These are phyloP conservation scores for Tanypteryx hageni DNA, from an alignment of 2,888 invertebrate species.

Conservation along the genomic window DNA sequence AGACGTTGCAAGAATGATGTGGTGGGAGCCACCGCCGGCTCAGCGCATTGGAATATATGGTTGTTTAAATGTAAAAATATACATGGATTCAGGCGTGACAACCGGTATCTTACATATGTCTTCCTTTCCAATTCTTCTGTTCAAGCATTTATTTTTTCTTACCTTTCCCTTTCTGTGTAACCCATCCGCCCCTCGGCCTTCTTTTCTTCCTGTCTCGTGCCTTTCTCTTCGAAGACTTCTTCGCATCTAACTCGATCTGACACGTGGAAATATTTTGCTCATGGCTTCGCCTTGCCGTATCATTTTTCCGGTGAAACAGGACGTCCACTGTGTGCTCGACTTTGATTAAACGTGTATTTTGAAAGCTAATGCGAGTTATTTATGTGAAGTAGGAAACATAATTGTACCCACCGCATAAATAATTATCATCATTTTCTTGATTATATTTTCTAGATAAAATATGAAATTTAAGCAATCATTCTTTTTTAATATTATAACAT, in stretches of 20 bases:
- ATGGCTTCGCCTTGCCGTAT: background rate
- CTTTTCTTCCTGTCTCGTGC: background rate
- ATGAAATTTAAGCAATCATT: background rate
- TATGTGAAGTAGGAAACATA: background rate
- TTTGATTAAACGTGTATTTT: background rate
- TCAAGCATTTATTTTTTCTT: background rate
- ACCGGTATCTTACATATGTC: slow-evolving; percentile 6
- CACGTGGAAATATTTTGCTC: background rate
- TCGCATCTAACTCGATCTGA: background rate
- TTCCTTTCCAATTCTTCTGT: background rate
- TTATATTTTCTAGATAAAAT: background rate
- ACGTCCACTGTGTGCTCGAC: background rate
- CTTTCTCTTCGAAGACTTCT: background rate
- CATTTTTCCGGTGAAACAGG: background rate
- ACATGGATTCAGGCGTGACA: slow-evolving; percentile 4
- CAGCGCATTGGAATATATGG: background rate
- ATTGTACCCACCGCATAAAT: background rate
- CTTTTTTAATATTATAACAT: background rate
- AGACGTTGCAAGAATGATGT: background rate
- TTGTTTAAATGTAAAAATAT: slow-evolving; percentile 19
- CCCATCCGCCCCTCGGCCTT: background rate
- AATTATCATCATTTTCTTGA: background rate
- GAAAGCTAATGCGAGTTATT: too few species aligned
- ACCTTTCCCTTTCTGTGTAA: background rate
- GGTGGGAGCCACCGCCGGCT: background rate